These are phyloP conservation scores for Garrulus glandarius DNA, from an alignment of 2,797 vertebrate genomes.

Conservation along the genomic window DNA sequence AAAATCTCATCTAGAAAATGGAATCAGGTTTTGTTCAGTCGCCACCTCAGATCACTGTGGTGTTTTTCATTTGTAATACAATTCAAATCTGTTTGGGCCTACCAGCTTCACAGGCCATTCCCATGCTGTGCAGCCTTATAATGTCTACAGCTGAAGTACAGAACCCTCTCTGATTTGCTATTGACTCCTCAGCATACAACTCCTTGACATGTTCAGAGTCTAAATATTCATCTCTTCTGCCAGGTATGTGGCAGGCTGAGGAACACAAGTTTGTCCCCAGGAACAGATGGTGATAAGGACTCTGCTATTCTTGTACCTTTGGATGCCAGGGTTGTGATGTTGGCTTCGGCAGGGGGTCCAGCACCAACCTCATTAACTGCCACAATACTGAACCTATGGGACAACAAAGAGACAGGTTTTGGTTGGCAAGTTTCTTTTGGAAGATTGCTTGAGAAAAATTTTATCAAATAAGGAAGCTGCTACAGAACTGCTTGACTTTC, in stretches of 20 bases:
- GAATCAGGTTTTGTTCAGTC: not conserved
- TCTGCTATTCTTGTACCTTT: slow-evolving; percentile 55
- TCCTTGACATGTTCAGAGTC: not conserved
- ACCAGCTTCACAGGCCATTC: not conserved
- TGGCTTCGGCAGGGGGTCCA: slow-evolving; percentile 71
- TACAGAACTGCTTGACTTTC: not conserved
- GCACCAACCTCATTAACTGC: slow-evolving; percentile 76
- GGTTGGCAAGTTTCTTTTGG: not conserved
- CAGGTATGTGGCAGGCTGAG: rapidly evolving
- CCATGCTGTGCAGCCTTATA: not conserved
- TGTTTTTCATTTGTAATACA: not conserved
- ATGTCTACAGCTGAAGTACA: not conserved
- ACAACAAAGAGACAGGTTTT: not conserved
- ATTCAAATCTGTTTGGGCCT: not conserved
- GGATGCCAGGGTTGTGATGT: slow-evolving; percentile 61
- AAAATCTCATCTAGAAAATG: not conserved
- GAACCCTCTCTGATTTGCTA: not conserved
- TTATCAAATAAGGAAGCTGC: not conserved
- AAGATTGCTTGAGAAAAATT: not conserved
- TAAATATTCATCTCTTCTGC: not conserved
- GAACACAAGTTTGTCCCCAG: not conserved
- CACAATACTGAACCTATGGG: slow-evolving; percentile 73
- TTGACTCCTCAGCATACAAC: not conserved
- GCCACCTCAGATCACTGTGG: not conserved
- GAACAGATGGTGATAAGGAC: not conserved